Percentiles rank a stretch among this genome's conserved stretches.
Evolutionary conservation across 2,113 vertebrate species (phyloP).

Genomic region (Morphnarchus princeps): DNA sequence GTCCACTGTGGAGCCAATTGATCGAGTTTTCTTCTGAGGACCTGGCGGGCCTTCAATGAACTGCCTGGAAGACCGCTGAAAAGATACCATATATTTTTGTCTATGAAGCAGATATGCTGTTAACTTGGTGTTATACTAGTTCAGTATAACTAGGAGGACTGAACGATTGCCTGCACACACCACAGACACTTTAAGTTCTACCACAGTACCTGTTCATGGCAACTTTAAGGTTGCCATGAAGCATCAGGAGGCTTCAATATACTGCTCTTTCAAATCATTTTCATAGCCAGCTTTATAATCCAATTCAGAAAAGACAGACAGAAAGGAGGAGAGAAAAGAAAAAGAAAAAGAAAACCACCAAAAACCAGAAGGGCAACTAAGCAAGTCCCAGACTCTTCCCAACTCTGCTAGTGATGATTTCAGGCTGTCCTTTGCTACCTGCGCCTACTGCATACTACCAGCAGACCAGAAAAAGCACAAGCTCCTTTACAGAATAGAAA

Average conservation of each 20-base stretch:
- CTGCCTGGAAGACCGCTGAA: conserved; percentile 89
- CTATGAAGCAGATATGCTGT: not conserved
- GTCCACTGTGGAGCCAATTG: conserved; percentile 78
- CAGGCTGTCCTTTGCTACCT: not conserved
- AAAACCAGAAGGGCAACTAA: not conserved
- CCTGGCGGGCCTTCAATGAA: conserved; percentile 84
- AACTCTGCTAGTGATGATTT: not conserved
- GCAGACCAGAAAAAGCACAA: not conserved
- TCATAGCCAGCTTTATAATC: not conserved
- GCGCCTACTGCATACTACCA: not conserved
- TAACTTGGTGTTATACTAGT: fast-evolving
- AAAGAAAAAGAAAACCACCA: not conserved
- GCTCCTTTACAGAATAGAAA: not conserved
- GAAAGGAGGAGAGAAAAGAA: not conserved
- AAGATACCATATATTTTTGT: not conserved
- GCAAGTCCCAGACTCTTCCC: not conserved
- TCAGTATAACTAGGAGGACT: fast-evolving
- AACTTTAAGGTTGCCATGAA: not conserved
- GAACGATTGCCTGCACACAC: not conserved
- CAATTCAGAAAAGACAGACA: not conserved
- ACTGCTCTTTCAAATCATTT: not conserved
- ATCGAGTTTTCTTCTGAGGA: conserved; percentile 86
- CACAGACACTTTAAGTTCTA: not conserved
- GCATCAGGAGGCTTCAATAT: not conserved
- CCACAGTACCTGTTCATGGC: fast-evolving